Base-by-base conservation (phyloP, 2,113 vertebrate species). In the Capreolus pygargus region DNA sequence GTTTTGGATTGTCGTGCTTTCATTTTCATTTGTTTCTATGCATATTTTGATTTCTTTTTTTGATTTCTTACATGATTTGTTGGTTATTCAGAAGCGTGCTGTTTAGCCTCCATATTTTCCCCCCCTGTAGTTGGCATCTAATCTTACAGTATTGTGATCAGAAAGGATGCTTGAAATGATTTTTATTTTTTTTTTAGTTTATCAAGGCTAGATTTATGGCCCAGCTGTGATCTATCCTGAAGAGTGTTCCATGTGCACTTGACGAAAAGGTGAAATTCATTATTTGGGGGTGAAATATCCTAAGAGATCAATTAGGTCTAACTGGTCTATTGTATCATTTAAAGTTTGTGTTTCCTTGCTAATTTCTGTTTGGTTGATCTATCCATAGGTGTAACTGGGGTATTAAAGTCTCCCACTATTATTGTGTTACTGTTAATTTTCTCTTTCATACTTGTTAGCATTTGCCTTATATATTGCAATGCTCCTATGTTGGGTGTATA, bases 1-100 rank as follows among this genome's bases (percentile, higher is more conserved):
- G 8, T 36, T 67, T 67, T 21, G 19, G 6, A 1, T 55, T 55
- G 64, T 67, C 0, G 0, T 21, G 64, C 8, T 21, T 67, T 67
- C 64, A 67, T 11, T 67, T 67, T 36, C 64, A 36, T 67, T 21
- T 21, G 17, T 36, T 67, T 67, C 8, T 67, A 21, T 36, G 33
- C 33, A 67, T 36, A 67, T 67, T 67, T 67, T 67, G 2, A 67
- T 54, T 54, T 54, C 5, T 6, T 17, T 54, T 54, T 54, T 17
- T 54, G 0, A 54, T 67, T 67, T 67, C 33, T 21, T 67, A 8
- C 4, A 21, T 36, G 64, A 67, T 67, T 67, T 36, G 8, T 21
- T 67, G 33, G 17, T 67, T n/a, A 67, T 67, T 67, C 64, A 67
- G 4, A 36, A 67, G 33, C 1, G 0, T 67, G 8, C 10, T 67